Base-by-base conservation (phyloP, 2,888 invertebrate genomes). In the Spodoptera exigua region DNA sequence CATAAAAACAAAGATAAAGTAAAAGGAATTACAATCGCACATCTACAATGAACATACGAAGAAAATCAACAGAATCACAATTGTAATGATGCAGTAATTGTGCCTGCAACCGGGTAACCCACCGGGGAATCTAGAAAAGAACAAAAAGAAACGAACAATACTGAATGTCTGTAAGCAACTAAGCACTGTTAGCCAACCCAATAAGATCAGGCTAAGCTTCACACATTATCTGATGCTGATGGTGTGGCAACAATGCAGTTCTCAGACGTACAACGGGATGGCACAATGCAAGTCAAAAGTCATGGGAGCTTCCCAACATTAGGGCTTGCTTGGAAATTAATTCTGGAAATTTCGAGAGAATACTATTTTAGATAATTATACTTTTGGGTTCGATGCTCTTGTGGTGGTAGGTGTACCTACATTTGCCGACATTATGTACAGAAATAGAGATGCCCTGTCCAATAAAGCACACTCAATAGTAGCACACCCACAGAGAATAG, bases 251-350 rank as follows among this genome's bases (percentile, higher is more conserved):
- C 80, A 74, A 74, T 64, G 43, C 55, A 43, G 46, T 74, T 78
- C 72, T 17, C 68, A 75, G 37, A 11, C 7, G 7, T 43, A 49
- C 61, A 67, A 60, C 68, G 63, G 67, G 70, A 61, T 74, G 70
- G 48, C 59, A 70, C 76, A 77, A 77, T 78, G 39, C 12, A n/a
- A 41, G 67, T 49, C 49, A 63, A 48, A 17, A 47, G 70, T 37
- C 74, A 76, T 77, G 77, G 52, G 79, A 77, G 62, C 39, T 58
- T 78, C 68, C n/a, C 58, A 70, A 53, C 63, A 70, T 52, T 18
- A 16, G 14, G n/a, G 36, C 61, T 53, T 60, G 36, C 61, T 53
- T 60, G 59, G 57, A 66, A 73, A 73, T 45, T 13, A 35, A 52
- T 59, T 57, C 74, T 62, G 74, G 56, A 63, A 66, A 55, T 54